Percentiles rank a stretch among this genome's conserved stretches.
These are phyloP conservation scores for Enoplolaimus lenunculus DNA, from an alignment of 2,888 invertebrate species.

Conservation along the genomic window DNA sequence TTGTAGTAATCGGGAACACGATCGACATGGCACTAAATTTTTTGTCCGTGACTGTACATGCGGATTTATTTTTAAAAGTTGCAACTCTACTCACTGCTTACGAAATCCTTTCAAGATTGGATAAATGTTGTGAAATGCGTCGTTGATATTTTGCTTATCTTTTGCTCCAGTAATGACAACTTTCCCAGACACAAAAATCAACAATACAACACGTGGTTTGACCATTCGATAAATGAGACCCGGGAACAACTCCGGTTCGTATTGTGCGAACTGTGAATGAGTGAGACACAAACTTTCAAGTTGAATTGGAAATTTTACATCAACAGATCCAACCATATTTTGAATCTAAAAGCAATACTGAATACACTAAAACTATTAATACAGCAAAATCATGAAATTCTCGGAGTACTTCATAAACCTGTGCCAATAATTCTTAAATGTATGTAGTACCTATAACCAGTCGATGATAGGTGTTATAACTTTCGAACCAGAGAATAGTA, in stretches of 20 bases:
- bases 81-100: constrained; percentile 53
- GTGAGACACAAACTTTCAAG: constrained; percentile 64
- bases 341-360: constrained; percentile 59
- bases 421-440: too few species aligned
- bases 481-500: too few species aligned
- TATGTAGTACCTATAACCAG: too few species aligned
- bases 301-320: constrained; percentile 68
- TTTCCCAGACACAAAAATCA: constrained; percentile 98
- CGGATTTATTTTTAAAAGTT: too few species aligned
- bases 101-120: constrained; percentile 84
- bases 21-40: too few species aligned
- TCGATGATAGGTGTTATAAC: too few species aligned
- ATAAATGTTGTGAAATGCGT: constrained; percentile 83
- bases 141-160: constrained; percentile 72
- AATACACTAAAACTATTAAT: too few species aligned
- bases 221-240: constrained; percentile 97
- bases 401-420: too few species aligned
- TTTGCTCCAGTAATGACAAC: constrained; percentile 91
- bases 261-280: constrained; percentile 66
- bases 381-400: too few species aligned
- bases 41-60: too few species aligned
- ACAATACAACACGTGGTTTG: constrained; percentile 76
- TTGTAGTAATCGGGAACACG: too few species aligned
- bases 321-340: constrained; percentile 73
- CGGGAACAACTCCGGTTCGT: constrained; percentile 95